These are phyloP conservation scores for Grammomys dolichurus DNA, from an alignment of 2,113 vertebrate genomes.

Conservation along the genomic window DNA sequence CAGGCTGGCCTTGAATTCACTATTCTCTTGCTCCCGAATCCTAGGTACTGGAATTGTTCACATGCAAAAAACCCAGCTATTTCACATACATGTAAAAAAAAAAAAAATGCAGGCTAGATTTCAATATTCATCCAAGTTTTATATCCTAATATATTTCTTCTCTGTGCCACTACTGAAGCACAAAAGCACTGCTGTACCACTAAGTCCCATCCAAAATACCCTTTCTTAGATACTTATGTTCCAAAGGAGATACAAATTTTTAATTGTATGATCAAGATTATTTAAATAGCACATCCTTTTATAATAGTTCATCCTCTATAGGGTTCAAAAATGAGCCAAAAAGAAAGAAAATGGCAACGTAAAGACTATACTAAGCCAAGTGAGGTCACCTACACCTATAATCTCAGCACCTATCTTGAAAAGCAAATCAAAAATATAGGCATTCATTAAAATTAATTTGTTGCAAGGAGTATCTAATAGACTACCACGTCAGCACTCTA, in stretches of 20 bases:
- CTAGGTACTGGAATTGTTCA: not conserved
- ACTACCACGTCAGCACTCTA: not conserved
- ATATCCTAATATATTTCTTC: slow-evolving; percentile 41
- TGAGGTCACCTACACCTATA: not conserved
- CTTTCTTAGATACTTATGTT: slow-evolving; percentile 29
- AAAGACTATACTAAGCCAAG: not conserved
- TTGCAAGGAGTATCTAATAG: slow-evolving; percentile 46
- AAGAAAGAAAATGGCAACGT: slow-evolving; percentile 8
- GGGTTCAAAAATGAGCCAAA: slow-evolving; percentile 50
- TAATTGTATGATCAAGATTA: slow-evolving; percentile 32
- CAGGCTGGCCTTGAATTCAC: not conserved
- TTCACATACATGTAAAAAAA: slow-evolving; percentile 27
- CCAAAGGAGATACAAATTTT: slow-evolving; percentile 2
- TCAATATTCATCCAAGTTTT: slow-evolving; percentile 49
- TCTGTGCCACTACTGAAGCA: not conserved
- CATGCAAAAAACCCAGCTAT: not conserved
- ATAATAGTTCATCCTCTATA: not conserved
- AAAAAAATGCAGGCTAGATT: not conserved
- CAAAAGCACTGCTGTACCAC: not conserved
- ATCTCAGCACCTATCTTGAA: not conserved
- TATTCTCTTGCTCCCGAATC: not conserved
- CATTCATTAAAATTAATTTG: slow-evolving; percentile 33
- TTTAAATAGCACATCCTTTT: not conserved
- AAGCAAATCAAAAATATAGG: not conserved
- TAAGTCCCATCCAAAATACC: not conserved